Evolutionary conservation across 2,888 invertebrate genomes (phyloP).

Genomic region (Hyppa rectilinea): DNA sequence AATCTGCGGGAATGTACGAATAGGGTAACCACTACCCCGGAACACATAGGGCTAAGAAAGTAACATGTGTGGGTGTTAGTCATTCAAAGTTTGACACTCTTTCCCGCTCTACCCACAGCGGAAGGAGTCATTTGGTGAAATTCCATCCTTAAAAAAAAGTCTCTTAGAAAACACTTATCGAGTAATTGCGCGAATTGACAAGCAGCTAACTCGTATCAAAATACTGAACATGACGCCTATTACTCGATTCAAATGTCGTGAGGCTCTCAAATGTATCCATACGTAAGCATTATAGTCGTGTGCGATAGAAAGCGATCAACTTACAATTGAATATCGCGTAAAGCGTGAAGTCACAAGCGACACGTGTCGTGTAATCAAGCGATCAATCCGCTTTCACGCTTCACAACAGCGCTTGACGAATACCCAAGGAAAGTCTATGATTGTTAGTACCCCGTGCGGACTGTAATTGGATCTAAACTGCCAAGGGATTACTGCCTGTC

Average conservation of each 20-base stretch:
- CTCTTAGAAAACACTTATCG: conserved; percentile 21
- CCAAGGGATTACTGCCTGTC: conserved; percentile 49
- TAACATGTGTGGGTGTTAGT: too few species aligned
- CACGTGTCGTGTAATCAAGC: conserved; percentile 78
- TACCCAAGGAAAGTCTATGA: conserved; percentile 76
- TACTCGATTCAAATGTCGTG: conserved; percentile 37
- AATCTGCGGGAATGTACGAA: too few species aligned
- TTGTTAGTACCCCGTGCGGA: conserved; percentile 72
- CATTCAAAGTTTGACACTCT: too few species aligned
- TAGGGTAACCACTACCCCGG: too few species aligned
- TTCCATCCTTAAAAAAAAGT: too few species aligned
- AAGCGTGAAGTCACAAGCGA: conserved; percentile 68
- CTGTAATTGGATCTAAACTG: conserved; percentile 72
- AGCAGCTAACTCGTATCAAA: conserved; percentile 15
- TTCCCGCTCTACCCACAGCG: too few species aligned
- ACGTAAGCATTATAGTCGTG: conserved; percentile 50
- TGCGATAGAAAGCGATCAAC: conserved; percentile 79
- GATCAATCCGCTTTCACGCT: conserved; percentile 82
- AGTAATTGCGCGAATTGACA: conserved; percentile 21
- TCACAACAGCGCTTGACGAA: conserved; percentile 69
- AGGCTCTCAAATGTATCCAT: conserved; percentile 36
- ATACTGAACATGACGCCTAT: conserved; percentile 33
- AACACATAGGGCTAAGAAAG: too few species aligned
- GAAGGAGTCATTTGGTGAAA: too few species aligned
- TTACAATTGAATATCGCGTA: conserved; percentile 81